These are phyloP conservation scores for Plestiodon gilberti DNA, from an alignment of 2,113 vertebrate species.

Conservation along the genomic window DNA sequence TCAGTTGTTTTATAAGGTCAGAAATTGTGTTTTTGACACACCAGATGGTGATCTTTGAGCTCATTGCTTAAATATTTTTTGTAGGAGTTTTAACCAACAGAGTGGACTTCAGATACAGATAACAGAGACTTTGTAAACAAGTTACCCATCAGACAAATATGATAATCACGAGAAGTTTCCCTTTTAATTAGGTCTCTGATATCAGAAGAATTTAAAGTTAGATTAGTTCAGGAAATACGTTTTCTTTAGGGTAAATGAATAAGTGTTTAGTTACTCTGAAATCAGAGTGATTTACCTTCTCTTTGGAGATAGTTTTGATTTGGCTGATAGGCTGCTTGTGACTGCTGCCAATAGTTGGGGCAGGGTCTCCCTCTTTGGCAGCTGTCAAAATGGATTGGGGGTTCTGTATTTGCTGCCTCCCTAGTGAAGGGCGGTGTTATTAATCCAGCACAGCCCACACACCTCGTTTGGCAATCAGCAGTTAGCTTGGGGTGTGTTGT, in stretches of 20 bases:
- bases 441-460: constrained; percentile 56
- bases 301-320: neutral
- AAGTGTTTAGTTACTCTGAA: constrained; percentile 10
- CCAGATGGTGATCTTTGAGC: constrained; percentile 12
- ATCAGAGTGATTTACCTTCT: constrained; percentile 15
- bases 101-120: neutral
- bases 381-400: constrained; percentile 31
- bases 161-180: neutral
- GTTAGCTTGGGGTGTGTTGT: constrained; percentile 4
- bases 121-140: neutral
- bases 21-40: constrained; percentile 19
- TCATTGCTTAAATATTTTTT: constrained; percentile 13
- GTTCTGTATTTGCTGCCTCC: constrained; percentile 37
- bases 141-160: constrained; percentile 2
- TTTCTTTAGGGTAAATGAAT: neutral
- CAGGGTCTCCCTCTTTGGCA: constrained; percentile 49
- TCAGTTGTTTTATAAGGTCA: neutral
- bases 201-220: constrained; percentile 22
- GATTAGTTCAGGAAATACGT: constrained; percentile 28
- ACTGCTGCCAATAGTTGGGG: neutral
- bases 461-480: constrained; percentile 19
- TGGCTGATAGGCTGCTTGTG: constrained; percentile 29
- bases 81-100: neutral
- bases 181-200: constrained; percentile 15
- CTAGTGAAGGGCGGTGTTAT: constrained; percentile 18